These are phyloP conservation scores for Bagarius yarrelli DNA, from an alignment of 2,113 vertebrate species.

Conservation along the genomic window DNA sequence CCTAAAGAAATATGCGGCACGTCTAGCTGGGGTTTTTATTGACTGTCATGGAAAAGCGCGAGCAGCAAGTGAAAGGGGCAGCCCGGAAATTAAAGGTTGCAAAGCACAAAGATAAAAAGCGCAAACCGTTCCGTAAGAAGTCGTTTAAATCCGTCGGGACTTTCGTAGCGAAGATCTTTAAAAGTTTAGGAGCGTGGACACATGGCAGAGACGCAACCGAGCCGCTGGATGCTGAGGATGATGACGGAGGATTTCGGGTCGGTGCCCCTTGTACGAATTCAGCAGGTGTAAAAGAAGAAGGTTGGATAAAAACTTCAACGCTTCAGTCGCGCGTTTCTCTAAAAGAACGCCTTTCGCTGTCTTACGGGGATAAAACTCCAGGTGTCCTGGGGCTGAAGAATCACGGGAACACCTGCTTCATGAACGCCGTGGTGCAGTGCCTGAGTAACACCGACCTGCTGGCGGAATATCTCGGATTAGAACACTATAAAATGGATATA, in stretches of 20 bases:
- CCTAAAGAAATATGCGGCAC: not conserved
- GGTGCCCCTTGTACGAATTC: slow-evolving; percentile 65
- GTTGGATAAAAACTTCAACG: slow-evolving; percentile 49
- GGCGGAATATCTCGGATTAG: slow-evolving; percentile 90
- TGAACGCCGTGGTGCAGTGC: slow-evolving; percentile 97
- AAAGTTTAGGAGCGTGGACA: slow-evolving; percentile 85
- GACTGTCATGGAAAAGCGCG: slow-evolving; percentile 46
- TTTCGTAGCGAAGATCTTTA: slow-evolving; percentile 85
- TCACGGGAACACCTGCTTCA: slow-evolving; percentile 99
- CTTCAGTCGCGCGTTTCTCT: slow-evolving; percentile 23
- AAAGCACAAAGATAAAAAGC: slow-evolving; percentile 85
- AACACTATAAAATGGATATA: slow-evolving; percentile 71
- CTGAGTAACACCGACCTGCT: slow-evolving; percentile 98
- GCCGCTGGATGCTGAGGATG: slow-evolving; percentile 66
- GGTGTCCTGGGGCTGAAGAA: slow-evolving; percentile 92
- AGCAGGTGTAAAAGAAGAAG: slow-evolving; percentile 59
- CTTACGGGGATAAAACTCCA: slow-evolving; percentile 75
- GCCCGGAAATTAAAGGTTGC: slow-evolving; percentile 65
- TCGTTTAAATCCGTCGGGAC: slow-evolving; percentile 85
- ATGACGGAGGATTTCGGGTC: slow-evolving; percentile 67
- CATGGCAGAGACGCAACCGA: slow-evolving; percentile 80
- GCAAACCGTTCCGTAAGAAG: slow-evolving; percentile 81
- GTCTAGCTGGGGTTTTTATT: not conserved
- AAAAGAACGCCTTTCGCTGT: slow-evolving; percentile 36
- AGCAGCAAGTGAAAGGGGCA: slow-evolving; percentile 39